These are phyloP conservation scores for Oxystoma pomonae DNA, from an alignment of 2,888 invertebrate species.

Conservation along the genomic window DNA sequence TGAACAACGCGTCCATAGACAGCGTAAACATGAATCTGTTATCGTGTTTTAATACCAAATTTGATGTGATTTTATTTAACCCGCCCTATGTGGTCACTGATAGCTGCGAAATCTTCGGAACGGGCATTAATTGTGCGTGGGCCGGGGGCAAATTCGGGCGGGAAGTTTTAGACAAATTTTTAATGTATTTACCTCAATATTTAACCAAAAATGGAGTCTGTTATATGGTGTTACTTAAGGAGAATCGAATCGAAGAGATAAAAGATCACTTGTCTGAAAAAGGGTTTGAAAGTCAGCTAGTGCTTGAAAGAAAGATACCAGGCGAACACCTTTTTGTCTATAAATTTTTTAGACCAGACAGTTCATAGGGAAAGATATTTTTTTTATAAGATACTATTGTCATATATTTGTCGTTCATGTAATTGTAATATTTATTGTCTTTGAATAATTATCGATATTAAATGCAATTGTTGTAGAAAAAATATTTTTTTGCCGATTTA, in stretches of 20 bases:
- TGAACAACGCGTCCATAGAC: conserved; percentile 65
- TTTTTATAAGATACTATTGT: not conserved
- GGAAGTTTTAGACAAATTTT: conserved; percentile 71
- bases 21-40: conserved; percentile 63
- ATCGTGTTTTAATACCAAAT: conserved; percentile 50
- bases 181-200: conserved; percentile 64
- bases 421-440: not conserved
- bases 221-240: conserved; percentile 83
- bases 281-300: conserved; percentile 57
- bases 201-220: conserved; percentile 74
- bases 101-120: conserved; percentile 61
- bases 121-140: conserved; percentile 64
- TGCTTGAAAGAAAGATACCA: conserved; percentile 73
- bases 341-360: conserved; percentile 52
- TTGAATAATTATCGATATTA: not conserved
- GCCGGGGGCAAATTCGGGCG: conserved; percentile 74
- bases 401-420: not conserved
- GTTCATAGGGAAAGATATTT: not conserved
- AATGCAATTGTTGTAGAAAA: too few relatives aligned
- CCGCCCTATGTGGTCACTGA: conserved; percentile 96
- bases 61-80: conserved; percentile 93
- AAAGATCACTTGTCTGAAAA: conserved; percentile 54
- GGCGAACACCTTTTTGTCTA: conserved; percentile 85
- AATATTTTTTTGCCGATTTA: too few relatives aligned
- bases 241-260: conserved; percentile 80